These are phyloP conservation scores for Heliocidaris erythrogramma DNA, from an alignment of 35 echinoderm and acorn worm species.

Conservation along the genomic window DNA sequence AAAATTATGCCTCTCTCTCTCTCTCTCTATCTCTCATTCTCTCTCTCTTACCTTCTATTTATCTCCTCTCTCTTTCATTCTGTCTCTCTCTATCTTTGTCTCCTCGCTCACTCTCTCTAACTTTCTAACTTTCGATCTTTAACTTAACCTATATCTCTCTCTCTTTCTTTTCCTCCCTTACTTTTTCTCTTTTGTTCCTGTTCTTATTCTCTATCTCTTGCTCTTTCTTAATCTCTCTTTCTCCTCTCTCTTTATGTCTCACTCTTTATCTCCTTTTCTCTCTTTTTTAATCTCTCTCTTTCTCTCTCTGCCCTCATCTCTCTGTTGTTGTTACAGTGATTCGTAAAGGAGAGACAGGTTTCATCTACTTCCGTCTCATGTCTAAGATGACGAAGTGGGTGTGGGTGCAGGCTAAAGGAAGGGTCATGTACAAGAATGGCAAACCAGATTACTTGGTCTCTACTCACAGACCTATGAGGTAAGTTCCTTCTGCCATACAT, in stretches of 20 bases:
- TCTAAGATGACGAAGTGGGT: constrained; percentile 79
- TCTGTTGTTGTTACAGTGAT: constrained; percentile 54
- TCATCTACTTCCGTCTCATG: constrained; percentile 92
- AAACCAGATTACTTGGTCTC: constrained; percentile 92
- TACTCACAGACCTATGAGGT: constrained; percentile 96
- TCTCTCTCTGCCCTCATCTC: no score
- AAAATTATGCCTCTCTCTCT: no score
- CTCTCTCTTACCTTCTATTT: background rate
- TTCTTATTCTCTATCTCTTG: no score
- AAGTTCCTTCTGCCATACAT: background rate
- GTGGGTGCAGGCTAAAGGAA: constrained; percentile 95
- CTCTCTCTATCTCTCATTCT: no score
- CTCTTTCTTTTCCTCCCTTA: background rate
- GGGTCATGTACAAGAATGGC: constrained; percentile 95
- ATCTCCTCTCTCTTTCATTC: background rate
- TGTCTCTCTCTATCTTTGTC: background rate
- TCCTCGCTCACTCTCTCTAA: background rate
- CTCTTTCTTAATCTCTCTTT: background rate
- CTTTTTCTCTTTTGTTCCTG: background rate
- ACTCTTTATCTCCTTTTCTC: no score
- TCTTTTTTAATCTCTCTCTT: background rate
- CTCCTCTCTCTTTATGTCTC: background rate
- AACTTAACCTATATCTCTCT: background rate
- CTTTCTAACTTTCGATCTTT: background rate
- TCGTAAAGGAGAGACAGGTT: constrained; percentile 84